These are phyloP conservation scores for Oryzias melastigma DNA, from an alignment of 2,113 vertebrate species.

Conservation along the genomic window DNA sequence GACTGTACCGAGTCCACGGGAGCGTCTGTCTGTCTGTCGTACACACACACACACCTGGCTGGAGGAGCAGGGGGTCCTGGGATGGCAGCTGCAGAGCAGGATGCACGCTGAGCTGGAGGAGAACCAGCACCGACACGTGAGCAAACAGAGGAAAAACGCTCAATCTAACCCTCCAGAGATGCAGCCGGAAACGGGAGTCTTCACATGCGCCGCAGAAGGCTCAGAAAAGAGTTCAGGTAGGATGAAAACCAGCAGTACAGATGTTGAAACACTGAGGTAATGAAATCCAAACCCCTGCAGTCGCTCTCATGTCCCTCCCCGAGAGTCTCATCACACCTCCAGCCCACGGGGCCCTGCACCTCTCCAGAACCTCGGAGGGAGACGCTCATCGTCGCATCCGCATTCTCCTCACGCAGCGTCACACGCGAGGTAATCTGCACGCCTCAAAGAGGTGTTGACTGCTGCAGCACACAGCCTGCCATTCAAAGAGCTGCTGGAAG, in stretches of 20 bases:
- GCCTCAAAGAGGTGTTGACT: constrained; percentile 37
- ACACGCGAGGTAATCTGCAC: constrained; percentile 44
- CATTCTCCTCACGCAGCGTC: constrained; percentile 45
- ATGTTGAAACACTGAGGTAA: constrained; percentile 5
- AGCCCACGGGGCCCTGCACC: constrained; percentile 18
- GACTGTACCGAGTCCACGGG: constrained; percentile 56
- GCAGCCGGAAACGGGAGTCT: constrained; percentile 7
- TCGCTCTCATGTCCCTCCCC: constrained; percentile 25
- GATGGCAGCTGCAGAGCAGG: constrained; percentile 47
- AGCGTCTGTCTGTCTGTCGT: constrained; percentile 30
- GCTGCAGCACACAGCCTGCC: constrained; percentile 35
- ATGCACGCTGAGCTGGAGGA: constrained; percentile 33
- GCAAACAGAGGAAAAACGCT: constrained; percentile 16
- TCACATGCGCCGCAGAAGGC: not conserved
- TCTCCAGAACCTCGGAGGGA: constrained; percentile 17
- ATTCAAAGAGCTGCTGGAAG: constrained; percentile 33
- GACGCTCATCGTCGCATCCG: constrained; percentile 16
- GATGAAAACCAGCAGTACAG: not conserved
- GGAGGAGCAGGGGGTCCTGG: constrained; percentile 26
- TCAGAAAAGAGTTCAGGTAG: too few species aligned
- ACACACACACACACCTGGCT: constrained; percentile 47
- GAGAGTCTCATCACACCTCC: constrained; percentile 38
- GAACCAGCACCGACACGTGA: constrained; percentile 34
- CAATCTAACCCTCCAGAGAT: constrained; percentile 16
- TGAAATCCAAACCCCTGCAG: constrained; percentile 20